phyloP scores from a whole-genome alignment of 2,888 invertebrate species.

The Sinohyriopsis cumingii region DNA sequence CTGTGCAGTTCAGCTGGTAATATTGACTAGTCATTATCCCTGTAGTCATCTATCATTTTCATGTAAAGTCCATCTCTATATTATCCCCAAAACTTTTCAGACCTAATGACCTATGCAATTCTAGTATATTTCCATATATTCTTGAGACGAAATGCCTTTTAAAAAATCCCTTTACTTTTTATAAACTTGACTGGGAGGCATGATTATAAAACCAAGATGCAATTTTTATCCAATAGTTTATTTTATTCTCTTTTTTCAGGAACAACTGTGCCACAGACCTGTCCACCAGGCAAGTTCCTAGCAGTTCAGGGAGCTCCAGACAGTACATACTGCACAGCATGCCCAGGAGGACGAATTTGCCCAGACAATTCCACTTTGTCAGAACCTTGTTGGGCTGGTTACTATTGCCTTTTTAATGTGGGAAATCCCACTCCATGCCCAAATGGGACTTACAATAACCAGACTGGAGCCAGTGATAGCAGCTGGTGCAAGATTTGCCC shows the following conservation, averaged over 20 bases:
- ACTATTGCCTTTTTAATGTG: conserved; percentile 57
- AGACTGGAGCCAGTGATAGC: conserved; percentile 49
- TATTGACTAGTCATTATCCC: too few relatives aligned
- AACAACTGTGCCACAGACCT: conserved; percentile 44
- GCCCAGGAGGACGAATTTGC: conserved; percentile 68
- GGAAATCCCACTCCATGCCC: conserved; percentile 49
- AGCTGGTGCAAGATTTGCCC: conserved; percentile 64
- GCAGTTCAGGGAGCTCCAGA: conserved; percentile 61
- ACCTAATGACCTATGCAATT: too few relatives aligned
- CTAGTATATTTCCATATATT: too few relatives aligned
- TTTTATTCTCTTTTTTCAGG: conserved; percentile 32
- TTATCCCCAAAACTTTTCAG: too few relatives aligned
- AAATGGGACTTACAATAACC: conserved; percentile 56
- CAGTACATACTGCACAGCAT: conserved; percentile 59
- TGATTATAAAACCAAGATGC: too few relatives aligned
- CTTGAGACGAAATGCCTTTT: too few relatives aligned
- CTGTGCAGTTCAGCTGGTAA: too few relatives aligned
- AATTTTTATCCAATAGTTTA: too few relatives aligned
- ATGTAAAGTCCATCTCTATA: too few relatives aligned
- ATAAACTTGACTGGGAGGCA: too few relatives aligned
- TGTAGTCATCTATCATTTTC: too few relatives aligned
- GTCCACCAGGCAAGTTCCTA: conserved; percentile 59
- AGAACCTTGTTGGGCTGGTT: conserved; percentile 62
- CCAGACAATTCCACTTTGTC: conserved; percentile 63
- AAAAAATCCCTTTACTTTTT: too few relatives aligned